A percentile compares a stretch with the other conserved stretches of the same genome.
phyloP scores from a whole-genome alignment of 2,888 invertebrate species.

The Cyrtodaria siliqua region DNA sequence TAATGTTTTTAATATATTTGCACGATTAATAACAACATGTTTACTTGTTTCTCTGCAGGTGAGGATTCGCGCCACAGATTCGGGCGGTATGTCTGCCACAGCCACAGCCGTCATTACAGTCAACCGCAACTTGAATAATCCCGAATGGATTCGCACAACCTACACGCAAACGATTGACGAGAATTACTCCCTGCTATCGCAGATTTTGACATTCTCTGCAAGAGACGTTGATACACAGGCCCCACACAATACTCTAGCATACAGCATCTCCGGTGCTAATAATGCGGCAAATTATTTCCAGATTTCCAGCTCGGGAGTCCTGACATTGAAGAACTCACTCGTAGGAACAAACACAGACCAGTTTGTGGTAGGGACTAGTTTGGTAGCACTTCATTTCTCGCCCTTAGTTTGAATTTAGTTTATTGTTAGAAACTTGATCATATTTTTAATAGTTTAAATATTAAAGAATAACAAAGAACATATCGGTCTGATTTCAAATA shows the following conservation, averaged over 20 bases:
- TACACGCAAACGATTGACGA: conserved; percentile 69
- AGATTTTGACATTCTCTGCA: conserved; percentile 70
- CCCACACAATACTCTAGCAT: conserved; percentile 71
- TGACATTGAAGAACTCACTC: conserved; percentile 65
- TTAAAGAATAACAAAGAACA: too few relatives aligned
- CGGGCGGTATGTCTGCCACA: conserved; percentile 74
- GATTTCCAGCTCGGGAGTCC: conserved; percentile 91
- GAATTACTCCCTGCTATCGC: conserved; percentile 68
- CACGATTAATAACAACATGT: too few relatives aligned
- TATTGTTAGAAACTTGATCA: too few relatives aligned
- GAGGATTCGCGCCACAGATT: conserved; percentile 77
- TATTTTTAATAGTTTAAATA: too few relatives aligned
- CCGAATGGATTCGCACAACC: conserved; percentile 64
- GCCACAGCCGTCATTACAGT: conserved; percentile 74
- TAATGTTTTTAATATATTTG: too few relatives aligned
- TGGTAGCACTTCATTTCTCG: too few relatives aligned
- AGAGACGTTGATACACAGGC: conserved; percentile 72
- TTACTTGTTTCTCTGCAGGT: conserved; percentile 64
- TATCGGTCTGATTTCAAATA: too few relatives aligned
- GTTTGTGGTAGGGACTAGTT: conserved; percentile 59
- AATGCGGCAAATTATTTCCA: conserved; percentile 95
- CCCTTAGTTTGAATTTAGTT: too few relatives aligned
- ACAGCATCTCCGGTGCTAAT: conserved; percentile 61
- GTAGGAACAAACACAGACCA: conserved; percentile 45
- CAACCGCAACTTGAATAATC: conserved; percentile 77